A percentile compares a stretch with the other conserved stretches of the same genome.
These are phyloP conservation scores for Danionella dracula DNA, from an alignment of 2,797 vertebrate genomes.

Conservation along the genomic window DNA sequence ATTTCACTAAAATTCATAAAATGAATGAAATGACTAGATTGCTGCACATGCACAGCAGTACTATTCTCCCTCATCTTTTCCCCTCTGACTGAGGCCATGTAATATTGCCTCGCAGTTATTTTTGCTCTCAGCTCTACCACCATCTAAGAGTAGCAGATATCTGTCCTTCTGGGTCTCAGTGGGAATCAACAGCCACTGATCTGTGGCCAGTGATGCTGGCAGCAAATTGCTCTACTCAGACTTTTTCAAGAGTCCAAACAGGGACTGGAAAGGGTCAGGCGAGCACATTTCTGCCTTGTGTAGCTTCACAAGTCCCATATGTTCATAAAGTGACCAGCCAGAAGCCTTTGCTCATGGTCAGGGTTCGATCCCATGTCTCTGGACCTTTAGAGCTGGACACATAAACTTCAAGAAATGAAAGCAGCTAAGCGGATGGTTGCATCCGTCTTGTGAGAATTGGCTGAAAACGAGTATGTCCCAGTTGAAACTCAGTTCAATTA, in stretches of 20 bases:
- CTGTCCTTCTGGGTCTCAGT: conserved; percentile 28
- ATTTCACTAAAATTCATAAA: too few species aligned
- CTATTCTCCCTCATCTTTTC: too few species aligned
- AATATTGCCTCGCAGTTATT: too few species aligned
- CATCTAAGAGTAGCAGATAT: too few species aligned
- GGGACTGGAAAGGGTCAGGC: conserved; percentile 2
- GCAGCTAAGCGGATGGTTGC: background rate
- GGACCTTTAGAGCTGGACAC: background rate
- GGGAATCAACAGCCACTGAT: conserved; percentile 28
- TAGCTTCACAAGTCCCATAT: conserved; percentile 19
- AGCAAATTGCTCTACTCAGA: conserved; percentile 18
- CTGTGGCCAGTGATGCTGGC: conserved; percentile 33
- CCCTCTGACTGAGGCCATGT: too few species aligned
- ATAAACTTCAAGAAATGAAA: conserved; percentile 4
- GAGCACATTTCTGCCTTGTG: background rate
- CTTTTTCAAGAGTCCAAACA: conserved; percentile 6
- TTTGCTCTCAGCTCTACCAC: too few species aligned
- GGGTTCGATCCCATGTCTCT: background rate
- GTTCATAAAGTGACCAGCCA: conserved; percentile 12
- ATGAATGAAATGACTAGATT: too few species aligned
- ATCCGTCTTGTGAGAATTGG: background rate
- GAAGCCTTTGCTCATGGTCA: background rate
- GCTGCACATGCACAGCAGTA: too few species aligned
- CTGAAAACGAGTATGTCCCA: conserved; percentile 11
- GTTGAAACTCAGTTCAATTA: background rate